These are phyloP conservation scores for Anthophora plumipes DNA, from an alignment of 2,888 invertebrate species.

Conservation along the genomic window DNA sequence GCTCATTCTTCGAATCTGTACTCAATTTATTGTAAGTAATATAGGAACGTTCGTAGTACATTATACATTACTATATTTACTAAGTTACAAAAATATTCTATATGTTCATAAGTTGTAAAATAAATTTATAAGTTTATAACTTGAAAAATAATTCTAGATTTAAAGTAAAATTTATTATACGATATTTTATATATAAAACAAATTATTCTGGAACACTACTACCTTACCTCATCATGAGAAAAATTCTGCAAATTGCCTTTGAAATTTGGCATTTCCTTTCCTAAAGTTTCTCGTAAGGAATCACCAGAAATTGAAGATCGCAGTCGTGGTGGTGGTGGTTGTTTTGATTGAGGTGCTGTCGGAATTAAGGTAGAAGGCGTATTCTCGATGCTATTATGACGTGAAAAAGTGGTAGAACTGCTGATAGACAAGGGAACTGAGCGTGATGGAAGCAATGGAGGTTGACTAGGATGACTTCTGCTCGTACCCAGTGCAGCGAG, in stretches of 20 bases:
- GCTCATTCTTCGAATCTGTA: constrained; percentile 87
- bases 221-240: constrained; percentile 83
- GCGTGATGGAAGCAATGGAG: constrained; percentile 75
- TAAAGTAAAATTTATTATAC: not conserved
- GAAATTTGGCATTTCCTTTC: constrained; percentile 83
- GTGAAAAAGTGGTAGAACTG: constrained; percentile 72
- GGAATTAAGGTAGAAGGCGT: constrained; percentile 68
- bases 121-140: not conserved
- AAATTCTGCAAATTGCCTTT: constrained; percentile 83
- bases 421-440: constrained; percentile 76
- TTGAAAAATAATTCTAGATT: not conserved
- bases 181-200: not conserved
- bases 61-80: not conserved
- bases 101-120: not conserved
- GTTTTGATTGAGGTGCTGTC: constrained; percentile 71
- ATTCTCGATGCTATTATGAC: constrained; percentile 77
- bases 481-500: constrained; percentile 71
- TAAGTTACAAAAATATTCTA: not conserved
- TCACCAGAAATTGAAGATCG: constrained; percentile 79
- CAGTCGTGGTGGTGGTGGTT: constrained; percentile 80
- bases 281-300: constrained; percentile 79
- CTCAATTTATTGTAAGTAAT: constrained; percentile 4
- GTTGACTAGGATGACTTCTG: constrained; percentile 75
- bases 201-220: constrained; percentile 12
- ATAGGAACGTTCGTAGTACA: constrained; percentile 3